Evolutionary conservation across 1,140 invertebrate species (phyloP).

Genomic region (Streblospio benedicti): DNA sequence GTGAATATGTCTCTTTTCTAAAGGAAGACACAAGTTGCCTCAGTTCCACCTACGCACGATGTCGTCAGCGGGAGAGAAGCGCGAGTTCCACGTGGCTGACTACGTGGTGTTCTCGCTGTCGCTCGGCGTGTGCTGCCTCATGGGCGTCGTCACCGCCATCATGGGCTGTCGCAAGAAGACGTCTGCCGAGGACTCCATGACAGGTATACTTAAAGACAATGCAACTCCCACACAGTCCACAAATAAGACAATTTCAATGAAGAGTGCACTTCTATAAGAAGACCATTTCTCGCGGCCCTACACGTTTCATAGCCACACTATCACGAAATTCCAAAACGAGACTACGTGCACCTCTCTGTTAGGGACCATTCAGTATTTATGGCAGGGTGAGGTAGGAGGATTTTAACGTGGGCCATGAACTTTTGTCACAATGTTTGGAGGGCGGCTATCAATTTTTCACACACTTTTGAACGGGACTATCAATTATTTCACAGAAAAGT

Average conservation of each 20-base stretch:
- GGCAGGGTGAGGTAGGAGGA: no score
- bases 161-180: neutral
- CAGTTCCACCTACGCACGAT: no score
- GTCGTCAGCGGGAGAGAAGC: no score
- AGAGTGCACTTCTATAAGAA: neutral
- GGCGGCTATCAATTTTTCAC: no score
- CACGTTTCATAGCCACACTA: neutral
- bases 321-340: neutral
- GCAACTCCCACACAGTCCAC: neutral
- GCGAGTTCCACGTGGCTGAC: slow-evolving; percentile 1
- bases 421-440: no score
- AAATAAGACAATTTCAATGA: slow-evolving; percentile 7
- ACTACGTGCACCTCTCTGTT: neutral
- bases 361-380: no score
- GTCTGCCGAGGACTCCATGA: neutral
- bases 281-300: no score
- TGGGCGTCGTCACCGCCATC: slow-evolving; percentile 1
- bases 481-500: no score
- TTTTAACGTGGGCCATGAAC: no score
- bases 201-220: neutral
- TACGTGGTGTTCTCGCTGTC: slow-evolving; percentile 2
- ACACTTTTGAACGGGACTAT: no score
- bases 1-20: no score
- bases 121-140: neutral
- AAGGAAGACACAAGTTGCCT: no score